Conservation (phyloP, 1,140 invertebrate species). For the Drosophila burlai region DNA sequence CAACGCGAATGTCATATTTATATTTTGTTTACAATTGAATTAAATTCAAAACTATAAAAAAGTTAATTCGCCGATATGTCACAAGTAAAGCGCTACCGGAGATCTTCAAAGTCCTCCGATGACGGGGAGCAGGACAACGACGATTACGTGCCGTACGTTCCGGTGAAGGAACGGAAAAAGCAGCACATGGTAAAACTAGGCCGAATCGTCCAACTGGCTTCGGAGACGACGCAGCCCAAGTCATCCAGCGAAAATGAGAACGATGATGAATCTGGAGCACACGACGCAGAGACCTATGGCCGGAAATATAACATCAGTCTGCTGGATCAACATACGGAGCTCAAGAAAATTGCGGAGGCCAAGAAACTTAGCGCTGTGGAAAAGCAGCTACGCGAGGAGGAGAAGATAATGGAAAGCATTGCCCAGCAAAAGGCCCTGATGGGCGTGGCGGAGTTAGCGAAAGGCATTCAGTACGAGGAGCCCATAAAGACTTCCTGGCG, state of each 20-base stretch:
- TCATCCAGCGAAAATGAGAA: conserved; percentile 92
- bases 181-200: conserved; percentile 92
- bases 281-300: conserved; percentile 90
- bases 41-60: not conserved
- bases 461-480: conserved; percentile 98
- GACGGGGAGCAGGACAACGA: conserved; percentile 87
- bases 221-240: conserved; percentile 87
- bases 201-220: conserved; percentile 88
- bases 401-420: conserved; percentile 98
- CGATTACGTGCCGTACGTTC: conserved; percentile 95
- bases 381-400: conserved; percentile 97
- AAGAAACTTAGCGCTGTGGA: conserved; percentile 97
- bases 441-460: conserved; percentile 97
- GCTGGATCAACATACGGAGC: conserved; percentile 97
- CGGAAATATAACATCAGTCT: conserved; percentile 96
- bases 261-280: conserved; percentile 89
- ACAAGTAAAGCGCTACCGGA: conserved; percentile 85
- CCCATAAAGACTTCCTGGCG: conserved; percentile 99
- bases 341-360: conserved; percentile 98
- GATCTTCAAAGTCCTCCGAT: conserved; percentile 85
- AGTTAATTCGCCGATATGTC: conserved; percentile 26
- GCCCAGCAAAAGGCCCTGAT: conserved; percentile 98
- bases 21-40: conserved; percentile 6
- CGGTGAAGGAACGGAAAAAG: conserved; percentile 95
- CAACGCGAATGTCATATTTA: not conserved